Conservation (phyloP, 2,113 vertebrate species). For the Dicentrarchus labrax region DNA sequence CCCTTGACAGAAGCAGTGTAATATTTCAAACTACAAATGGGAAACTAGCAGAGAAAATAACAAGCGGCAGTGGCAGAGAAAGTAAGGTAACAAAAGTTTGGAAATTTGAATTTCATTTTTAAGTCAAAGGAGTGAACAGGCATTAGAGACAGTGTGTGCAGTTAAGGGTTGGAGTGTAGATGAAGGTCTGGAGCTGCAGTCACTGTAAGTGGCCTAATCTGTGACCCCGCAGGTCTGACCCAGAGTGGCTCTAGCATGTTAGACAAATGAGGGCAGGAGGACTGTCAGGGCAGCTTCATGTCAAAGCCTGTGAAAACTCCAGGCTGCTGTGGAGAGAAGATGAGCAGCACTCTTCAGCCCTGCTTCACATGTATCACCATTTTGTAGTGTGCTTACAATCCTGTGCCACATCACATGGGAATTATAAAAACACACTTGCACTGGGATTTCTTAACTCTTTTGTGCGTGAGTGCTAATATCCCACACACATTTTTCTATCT, state of each 20-base stretch:
- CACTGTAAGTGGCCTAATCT: constrained; percentile 51
- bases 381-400: constrained; percentile 23
- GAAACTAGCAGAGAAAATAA: not conserved
- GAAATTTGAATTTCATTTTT: not conserved
- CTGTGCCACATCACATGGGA: constrained; percentile 47
- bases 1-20: not conserved
- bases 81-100: constrained; percentile 5
- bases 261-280: constrained; percentile 63
- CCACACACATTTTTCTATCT: not conserved
- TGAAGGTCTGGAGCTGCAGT: not conserved
- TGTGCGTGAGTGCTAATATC: constrained; percentile 13
- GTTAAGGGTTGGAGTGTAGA: not conserved
- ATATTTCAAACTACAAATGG: not conserved
- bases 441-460: constrained; percentile 1
- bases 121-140: not conserved
- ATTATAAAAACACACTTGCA: constrained; percentile 35
- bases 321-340: constrained; percentile 53
- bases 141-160: not conserved
- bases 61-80: not conserved
- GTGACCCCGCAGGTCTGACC: constrained; percentile 59
- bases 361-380: constrained; percentile 46
- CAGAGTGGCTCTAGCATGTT: constrained; percentile 52
- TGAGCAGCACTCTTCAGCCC: constrained; percentile 40
- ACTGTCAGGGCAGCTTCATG: constrained; percentile 72
- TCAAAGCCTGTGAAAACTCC: constrained; percentile 60